These are phyloP conservation scores for Thunnus maccoyii DNA, from an alignment of 2,113 vertebrate species.

Conservation along the genomic window DNA sequence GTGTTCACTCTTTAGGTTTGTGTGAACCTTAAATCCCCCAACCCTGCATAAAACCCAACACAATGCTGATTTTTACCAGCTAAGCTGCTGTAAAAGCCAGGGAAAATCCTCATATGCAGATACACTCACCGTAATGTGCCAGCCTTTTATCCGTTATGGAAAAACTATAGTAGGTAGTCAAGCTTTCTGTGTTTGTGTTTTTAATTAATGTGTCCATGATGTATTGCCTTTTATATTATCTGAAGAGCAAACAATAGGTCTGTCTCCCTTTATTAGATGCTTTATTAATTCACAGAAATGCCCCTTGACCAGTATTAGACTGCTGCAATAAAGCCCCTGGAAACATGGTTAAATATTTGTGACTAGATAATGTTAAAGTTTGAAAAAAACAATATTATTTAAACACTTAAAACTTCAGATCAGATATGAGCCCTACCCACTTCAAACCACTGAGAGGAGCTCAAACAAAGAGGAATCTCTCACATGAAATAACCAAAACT, in stretches of 20 bases:
- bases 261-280: constrained; percentile 6
- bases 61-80: constrained; percentile 8
- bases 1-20: constrained; percentile 41
- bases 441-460: too few species aligned
- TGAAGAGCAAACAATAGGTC: neutral
- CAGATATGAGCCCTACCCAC: too few species aligned
- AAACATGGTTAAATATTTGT: too few species aligned
- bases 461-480: too few species aligned
- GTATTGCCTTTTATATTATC: neutral
- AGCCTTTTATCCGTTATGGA: neutral
- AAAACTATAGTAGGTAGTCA: neutral
- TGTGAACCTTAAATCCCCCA: constrained; percentile 47
- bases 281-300: constrained; percentile 24
- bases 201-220: neutral
- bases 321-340: too few species aligned
- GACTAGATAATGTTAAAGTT: too few species aligned
- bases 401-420: too few species aligned
- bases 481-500: too few species aligned
- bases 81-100: constrained; percentile 36
- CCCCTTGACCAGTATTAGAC: neutral
- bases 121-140: neutral
- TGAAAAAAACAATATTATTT: too few species aligned
- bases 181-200: neutral
- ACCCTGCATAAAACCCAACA: constrained; percentile 19
- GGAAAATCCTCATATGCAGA: constrained; percentile 16